Base-by-base conservation (phyloP, 1,140 invertebrate genomes). In the Cotesia typhae region DNA sequence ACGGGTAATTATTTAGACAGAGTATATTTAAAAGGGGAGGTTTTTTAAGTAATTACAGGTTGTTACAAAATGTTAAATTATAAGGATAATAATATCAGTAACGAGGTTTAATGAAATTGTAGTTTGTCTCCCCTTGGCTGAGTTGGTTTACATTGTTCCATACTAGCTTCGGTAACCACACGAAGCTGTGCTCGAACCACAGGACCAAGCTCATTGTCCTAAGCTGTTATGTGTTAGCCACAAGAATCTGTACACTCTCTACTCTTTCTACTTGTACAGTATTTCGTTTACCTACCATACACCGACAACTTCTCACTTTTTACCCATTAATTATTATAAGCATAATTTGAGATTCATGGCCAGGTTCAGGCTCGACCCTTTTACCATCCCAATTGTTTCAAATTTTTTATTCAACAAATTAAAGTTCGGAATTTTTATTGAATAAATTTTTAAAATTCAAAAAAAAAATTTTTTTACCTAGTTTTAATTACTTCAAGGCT, bases 101-200 rank as follows among this genome's bases (percentile, higher is more conserved):
- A 79, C 74, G 73, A 78, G 71, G 72, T 72, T 74, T 79, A 79
- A 77, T 79, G 78, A 78, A 79, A 79, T 75, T 75, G 71, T 72
- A 78, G 78, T 77, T 79, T 78, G 76, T 78, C 70, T 78, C 75
- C 76, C 75, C 67, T 66, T 57, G 70, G 67, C 47, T 52, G 59
- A 66, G 69, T 68, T 57, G 55, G 61, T 38, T 35, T 6, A 65
- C 68, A 79, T 79, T 79, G 78, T 79, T 73, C 70, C 60, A 12
- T 57, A 51, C 38, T 28, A 10, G 57, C 57, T 28, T 28, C 20
- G 17, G 17, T 20, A 17, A 51, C 35, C 74, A 66, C 68, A 10
- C 41, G 68, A 41, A 68, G 66, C 73, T 60, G 71, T 20, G 61
- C 28, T 4, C 64, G 55, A 52, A 37, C 38, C 72, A 72, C 20